A percentile compares a stretch with the other conserved stretches of the same genome.
Evolutionary conservation across 2,113 vertebrate genomes (phyloP).

Genomic region (Hyaena hyaena): DNA sequence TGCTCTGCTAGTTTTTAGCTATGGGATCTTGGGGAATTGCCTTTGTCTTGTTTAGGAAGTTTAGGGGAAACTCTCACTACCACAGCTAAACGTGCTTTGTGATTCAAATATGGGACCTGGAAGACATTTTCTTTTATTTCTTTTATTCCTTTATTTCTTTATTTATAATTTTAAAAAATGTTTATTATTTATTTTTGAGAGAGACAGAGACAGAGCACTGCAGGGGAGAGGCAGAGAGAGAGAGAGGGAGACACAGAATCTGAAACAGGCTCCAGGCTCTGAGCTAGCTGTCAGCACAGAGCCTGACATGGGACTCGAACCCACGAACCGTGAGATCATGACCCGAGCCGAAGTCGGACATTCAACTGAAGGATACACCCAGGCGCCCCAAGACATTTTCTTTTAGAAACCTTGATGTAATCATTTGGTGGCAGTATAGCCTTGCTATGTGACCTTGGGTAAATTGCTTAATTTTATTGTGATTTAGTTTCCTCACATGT

Average conservation of each 20-base stretch:
- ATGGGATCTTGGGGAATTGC: not conserved
- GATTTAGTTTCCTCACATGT: not conserved
- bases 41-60: not conserved
- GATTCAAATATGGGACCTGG: not conserved
- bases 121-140: not conserved
- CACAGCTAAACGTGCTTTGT: not conserved
- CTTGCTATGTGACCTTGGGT: not conserved
- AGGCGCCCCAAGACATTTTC: not conserved
- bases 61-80: not conserved
- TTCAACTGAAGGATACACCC: too few relatives aligned
- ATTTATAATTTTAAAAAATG: too few relatives aligned
- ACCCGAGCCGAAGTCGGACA: too few relatives aligned
- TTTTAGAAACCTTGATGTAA: not conserved
- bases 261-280: too few relatives aligned
- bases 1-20: not conserved
- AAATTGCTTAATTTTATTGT: conserved; percentile 22
- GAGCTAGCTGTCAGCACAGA: too few relatives aligned
- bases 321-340: too few relatives aligned
- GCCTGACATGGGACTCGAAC: too few relatives aligned
- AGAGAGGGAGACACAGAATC: too few relatives aligned
- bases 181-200: too few relatives aligned
- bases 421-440: not conserved
- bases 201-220: too few relatives aligned
- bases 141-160: too few relatives aligned
- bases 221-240: too few relatives aligned